Evolutionary conservation across 2,113 vertebrate species (phyloP).

Genomic region (Barnardius zonarius): DNA sequence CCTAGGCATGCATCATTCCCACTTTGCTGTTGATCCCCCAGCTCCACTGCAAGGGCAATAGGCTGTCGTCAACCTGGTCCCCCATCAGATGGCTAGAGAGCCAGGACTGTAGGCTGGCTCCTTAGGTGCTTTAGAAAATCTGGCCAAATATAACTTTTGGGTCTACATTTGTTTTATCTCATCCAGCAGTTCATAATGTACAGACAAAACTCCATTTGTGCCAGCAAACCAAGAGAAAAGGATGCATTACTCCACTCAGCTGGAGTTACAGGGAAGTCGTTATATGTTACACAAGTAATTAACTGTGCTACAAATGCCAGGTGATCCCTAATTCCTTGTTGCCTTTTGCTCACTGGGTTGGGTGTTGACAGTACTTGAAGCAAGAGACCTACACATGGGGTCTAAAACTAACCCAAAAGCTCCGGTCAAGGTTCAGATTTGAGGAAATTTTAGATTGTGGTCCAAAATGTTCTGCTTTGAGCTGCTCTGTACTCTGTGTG

Average conservation of each 20-base stretch:
- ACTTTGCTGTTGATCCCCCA: neutral
- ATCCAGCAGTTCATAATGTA: neutral
- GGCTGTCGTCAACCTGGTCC: neutral
- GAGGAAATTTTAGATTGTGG: neutral
- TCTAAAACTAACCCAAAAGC: slow-evolving; percentile 28
- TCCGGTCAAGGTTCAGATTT: slow-evolving; percentile 23
- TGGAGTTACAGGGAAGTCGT: neutral
- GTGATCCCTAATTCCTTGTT: neutral
- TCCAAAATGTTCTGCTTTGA: slow-evolving; percentile 15
- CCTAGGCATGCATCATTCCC: neutral
- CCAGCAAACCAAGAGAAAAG: neutral
- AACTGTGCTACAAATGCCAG: neutral
- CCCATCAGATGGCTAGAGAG: neutral
- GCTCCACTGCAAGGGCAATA: neutral
- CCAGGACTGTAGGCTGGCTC: neutral
- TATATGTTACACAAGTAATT: slow-evolving; percentile 14
- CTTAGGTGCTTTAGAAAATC: neutral
- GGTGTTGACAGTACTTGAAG: slow-evolving; percentile 50
- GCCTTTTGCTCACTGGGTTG: neutral
- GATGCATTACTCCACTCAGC: neutral
- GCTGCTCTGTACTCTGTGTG: neutral
- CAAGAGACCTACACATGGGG: neutral
- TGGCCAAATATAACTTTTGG: neutral
- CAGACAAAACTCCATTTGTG: neutral
- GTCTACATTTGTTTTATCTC: neutral